Conservation (phyloP, 2,113 vertebrate genomes). For the Monopterus albus region DNA sequence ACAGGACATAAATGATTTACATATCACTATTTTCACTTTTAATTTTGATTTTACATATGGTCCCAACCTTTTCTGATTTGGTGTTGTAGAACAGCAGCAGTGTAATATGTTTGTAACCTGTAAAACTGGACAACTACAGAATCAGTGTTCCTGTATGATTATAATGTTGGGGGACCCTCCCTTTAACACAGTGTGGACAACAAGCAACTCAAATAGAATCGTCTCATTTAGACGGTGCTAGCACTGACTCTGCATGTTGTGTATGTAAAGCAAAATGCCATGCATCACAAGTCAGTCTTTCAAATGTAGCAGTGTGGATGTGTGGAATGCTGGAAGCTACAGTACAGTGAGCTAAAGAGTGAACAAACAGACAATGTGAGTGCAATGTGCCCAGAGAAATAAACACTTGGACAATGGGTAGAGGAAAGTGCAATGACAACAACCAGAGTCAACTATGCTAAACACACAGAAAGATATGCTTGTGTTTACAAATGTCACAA, state of each 20-base stretch:
- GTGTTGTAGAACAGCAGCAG: neutral
- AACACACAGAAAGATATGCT: slow-evolving; percentile 7
- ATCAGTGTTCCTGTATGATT: neutral
- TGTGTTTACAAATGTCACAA: slow-evolving; percentile 20
- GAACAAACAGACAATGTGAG: slow-evolving; percentile 54
- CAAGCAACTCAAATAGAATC: slow-evolving; percentile 18
- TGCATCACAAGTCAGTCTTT: slow-evolving; percentile 68
- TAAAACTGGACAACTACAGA: neutral
- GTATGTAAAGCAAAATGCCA: slow-evolving; percentile 68
- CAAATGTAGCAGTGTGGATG: slow-evolving; percentile 58
- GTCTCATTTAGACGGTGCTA: neutral
- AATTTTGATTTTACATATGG: too few species aligned
- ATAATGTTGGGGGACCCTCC: slow-evolving; percentile 57
- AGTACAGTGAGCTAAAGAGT: slow-evolving; percentile 38
- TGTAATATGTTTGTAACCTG: neutral
- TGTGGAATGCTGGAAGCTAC: slow-evolving; percentile 48
- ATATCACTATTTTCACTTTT: too few species aligned
- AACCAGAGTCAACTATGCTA: slow-evolving; percentile 18
- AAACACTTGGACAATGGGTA: slow-evolving; percentile 61
- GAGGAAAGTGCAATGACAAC: slow-evolving; percentile 58
- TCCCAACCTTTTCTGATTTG: too few species aligned
- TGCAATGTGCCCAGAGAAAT: slow-evolving; percentile 61
- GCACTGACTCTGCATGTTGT: slow-evolving; percentile 48
- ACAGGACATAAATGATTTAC: too few species aligned
- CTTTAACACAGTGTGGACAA: slow-evolving; percentile 63